phyloP scores from a whole-genome alignment of 2,113 vertebrate genomes.

The Leptosomus discolor region DNA sequence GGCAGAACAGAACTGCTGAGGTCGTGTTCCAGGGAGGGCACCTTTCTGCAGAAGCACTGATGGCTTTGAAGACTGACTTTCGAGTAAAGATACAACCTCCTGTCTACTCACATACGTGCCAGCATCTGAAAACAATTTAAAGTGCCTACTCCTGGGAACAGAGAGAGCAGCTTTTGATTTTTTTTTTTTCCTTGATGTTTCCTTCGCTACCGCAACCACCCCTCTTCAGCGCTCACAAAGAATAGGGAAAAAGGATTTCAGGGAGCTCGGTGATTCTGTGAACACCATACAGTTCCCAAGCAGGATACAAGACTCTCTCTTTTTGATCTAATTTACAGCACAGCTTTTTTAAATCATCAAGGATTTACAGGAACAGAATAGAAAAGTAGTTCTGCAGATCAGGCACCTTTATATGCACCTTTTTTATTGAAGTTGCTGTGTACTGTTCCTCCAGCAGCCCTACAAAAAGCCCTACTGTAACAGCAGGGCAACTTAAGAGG shows the following conservation, averaged over 20 bases:
- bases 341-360: background rate
- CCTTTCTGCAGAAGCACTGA: accelerated
- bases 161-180: background rate
- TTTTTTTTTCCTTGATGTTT: background rate
- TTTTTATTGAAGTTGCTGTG: background rate
- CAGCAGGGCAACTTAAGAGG: background rate
- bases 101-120: background rate
- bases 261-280: background rate
- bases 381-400: background rate
- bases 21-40: background rate
- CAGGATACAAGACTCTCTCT: background rate
- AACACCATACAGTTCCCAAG: background rate
- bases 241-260: background rate
- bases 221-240: background rate
- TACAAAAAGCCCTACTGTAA: background rate
- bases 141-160: background rate
- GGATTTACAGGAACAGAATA: background rate
- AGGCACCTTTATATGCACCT: background rate
- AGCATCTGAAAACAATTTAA: background rate
- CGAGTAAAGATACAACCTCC: background rate
- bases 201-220: background rate
- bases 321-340: background rate
- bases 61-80: background rate
- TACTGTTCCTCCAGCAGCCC: background rate
- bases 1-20: background rate